A percentile compares a stretch with the other conserved stretches of the same genome.
Evolutionary conservation across 2,888 invertebrate genomes (phyloP).

Genomic region (Meiosimyza decipiens): DNA sequence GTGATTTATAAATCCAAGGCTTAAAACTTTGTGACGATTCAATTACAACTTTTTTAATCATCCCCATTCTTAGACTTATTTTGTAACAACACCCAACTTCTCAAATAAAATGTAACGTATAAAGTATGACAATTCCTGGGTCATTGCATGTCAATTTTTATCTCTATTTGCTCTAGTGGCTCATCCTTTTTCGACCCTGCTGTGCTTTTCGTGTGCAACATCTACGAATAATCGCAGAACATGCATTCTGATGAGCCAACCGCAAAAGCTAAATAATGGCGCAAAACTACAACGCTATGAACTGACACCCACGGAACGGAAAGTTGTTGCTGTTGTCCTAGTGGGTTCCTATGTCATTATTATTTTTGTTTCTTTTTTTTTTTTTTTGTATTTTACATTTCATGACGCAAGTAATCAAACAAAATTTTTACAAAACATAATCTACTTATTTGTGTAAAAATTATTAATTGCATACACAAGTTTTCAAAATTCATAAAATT

Average conservation of each 20-base stretch:
- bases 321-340: background rate
- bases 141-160: conserved; percentile 28
- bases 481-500: too few relatives aligned
- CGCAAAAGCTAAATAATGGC: background rate
- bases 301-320: too few relatives aligned
- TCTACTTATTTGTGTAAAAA: too few relatives aligned
- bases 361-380: background rate
- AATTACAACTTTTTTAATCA: conserved; percentile 37
- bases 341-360: too few relatives aligned
- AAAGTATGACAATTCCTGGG: conserved; percentile 1
- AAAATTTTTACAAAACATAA: too few relatives aligned
- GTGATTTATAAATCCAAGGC: background rate
- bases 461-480: too few relatives aligned
- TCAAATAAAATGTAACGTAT: background rate
- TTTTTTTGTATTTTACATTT: background rate
- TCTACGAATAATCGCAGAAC: background rate
- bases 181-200: conserved; percentile 11
- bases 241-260: background rate
- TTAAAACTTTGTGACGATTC: conserved; percentile 39
- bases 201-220: conserved; percentile 14
- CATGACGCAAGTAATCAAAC: background rate
- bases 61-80: background rate
- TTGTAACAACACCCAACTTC: too few relatives aligned
- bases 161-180: conserved; percentile 11
- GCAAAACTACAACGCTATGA: background rate